Evolutionary conservation across 2,113 vertebrate species (phyloP), one percentile per base, ranked within the genome.

Genomic region (Syngnathus floridae): DNA sequence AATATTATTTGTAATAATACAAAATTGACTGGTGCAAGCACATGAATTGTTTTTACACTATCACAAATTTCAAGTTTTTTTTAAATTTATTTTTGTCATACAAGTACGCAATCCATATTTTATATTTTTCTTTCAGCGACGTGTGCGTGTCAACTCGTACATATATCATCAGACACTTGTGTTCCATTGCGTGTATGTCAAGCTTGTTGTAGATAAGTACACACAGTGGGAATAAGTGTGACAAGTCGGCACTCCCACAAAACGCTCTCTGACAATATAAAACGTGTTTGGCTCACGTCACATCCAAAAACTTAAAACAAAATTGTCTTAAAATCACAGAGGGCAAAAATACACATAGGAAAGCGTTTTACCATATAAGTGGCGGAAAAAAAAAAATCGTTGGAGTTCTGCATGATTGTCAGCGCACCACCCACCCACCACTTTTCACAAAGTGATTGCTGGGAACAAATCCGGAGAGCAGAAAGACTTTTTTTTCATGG

Each of bases 351-450:
- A 16, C 22, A 14, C 7, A 22, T 1, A 6, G 65, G 61, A 73
- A 57, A 65, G 68, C 69, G 70, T 46, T 70, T 79, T 76, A 12
- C 1, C 31, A 49, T 66, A 35, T 72, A 64, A 43, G 76, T 60
- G 66, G 45, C 65, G 60, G 58, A 55, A 35, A 73, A 46, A 40
- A 36, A 55, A 35, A 56, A 13, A 35, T 14, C 22, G 13, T 26
- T 51, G 19, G 60, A 70, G 68, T 36, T 56, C 36, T 37, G 76
- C 55, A 46, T 73, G 55, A 76, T 72, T 67, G 51, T 62, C 57
- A 49, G 68, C 61, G 54, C 64, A 74, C 76, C 72, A 68, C 73
- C 62, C 71, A 67, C 5, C 80, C 69, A 69, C 65, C 58, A 59
- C 54, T 64, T 70, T 71, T 57, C 45, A 48, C 69, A 55, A 77